A percentile compares a stretch with the other conserved stretches of the same genome.
Conservation (phyloP, 1,140 invertebrate species). For the Agraylea sexmaculata region DNA sequence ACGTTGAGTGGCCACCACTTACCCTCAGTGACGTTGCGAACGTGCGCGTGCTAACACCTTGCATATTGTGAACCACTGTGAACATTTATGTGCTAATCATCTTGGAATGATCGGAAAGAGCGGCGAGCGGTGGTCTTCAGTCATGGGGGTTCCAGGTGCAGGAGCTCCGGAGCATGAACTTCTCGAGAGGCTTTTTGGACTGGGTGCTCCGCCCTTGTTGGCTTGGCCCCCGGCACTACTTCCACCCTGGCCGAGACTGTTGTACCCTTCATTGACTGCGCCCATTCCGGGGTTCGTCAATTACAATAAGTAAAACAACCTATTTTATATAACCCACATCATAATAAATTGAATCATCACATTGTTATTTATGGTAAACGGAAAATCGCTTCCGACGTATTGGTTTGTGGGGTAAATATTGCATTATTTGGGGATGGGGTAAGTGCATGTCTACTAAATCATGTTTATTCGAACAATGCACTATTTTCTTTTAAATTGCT, state of each 20-base stretch:
- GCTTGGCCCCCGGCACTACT: constrained; percentile 18
- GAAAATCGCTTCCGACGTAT: too few species aligned
- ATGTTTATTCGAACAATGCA: too few species aligned
- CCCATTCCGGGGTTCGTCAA: constrained; percentile 16
- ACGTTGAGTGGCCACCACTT: constrained; percentile 1
- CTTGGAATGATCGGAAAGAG: constrained; percentile 17
- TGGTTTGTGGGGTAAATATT: too few species aligned
- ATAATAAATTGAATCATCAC: too few species aligned
- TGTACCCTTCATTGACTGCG: constrained; percentile 17
- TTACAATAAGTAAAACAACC: too few species aligned
- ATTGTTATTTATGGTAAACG: too few species aligned
- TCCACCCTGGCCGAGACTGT: constrained; percentile 18
- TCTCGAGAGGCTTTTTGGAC: constrained; percentile 15
- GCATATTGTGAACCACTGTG: background rate
- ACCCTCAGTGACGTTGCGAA: background rate
- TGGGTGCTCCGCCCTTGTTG: constrained; percentile 17
- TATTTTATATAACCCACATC: too few species aligned
- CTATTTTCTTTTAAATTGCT: too few species aligned
- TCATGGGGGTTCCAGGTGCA: background rate
- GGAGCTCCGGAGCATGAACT: constrained; percentile 18
- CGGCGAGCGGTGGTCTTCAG: constrained; percentile 11
- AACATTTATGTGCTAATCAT: background rate
- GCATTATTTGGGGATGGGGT: too few species aligned
- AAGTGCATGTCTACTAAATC: too few species aligned
- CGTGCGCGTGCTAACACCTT: background rate